phyloP scores from a whole-genome alignment of 2,113 vertebrate genomes.

The Malurus melanocephalus region DNA sequence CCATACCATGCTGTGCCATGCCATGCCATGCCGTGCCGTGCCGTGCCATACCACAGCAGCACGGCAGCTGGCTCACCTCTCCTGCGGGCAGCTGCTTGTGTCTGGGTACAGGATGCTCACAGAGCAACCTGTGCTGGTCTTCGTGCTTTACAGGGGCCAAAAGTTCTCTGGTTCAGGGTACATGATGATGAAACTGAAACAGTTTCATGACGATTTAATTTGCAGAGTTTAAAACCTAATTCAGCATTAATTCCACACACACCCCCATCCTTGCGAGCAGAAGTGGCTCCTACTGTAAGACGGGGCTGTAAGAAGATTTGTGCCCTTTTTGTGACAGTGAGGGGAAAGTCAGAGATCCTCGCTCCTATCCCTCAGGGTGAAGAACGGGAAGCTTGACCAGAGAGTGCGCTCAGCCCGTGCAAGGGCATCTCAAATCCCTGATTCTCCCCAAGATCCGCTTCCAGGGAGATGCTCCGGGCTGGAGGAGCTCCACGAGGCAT shows the following conservation, averaged over 20 bases:
- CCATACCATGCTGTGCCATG: not conserved
- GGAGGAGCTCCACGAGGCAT: accelerated
- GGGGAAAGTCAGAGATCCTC: not conserved
- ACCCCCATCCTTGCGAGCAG: accelerated
- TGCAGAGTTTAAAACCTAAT: not conserved
- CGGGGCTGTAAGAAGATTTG: not conserved
- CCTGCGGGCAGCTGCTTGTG: accelerated
- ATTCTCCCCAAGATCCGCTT: accelerated
- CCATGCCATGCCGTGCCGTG: accelerated
- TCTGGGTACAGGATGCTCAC: not conserved
- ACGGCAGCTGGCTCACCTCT: too few relatives aligned
- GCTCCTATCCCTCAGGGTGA: not conserved
- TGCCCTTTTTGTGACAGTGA: not conserved
- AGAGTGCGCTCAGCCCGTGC: not conserved
- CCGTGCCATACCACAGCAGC: accelerated
- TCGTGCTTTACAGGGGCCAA: not conserved
- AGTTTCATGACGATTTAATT: not conserved
- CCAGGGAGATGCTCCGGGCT: accelerated
- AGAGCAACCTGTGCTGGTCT: not conserved
- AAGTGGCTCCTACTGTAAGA: not conserved
- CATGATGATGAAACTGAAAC: not conserved
- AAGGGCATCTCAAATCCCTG: not conserved
- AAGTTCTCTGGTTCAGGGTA: not conserved
- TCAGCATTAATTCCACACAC: not conserved
- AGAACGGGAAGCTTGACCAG: not conserved